Base-by-base conservation (phyloP, 2,888 invertebrate genomes). In the Pediacus dermestoides region DNA sequence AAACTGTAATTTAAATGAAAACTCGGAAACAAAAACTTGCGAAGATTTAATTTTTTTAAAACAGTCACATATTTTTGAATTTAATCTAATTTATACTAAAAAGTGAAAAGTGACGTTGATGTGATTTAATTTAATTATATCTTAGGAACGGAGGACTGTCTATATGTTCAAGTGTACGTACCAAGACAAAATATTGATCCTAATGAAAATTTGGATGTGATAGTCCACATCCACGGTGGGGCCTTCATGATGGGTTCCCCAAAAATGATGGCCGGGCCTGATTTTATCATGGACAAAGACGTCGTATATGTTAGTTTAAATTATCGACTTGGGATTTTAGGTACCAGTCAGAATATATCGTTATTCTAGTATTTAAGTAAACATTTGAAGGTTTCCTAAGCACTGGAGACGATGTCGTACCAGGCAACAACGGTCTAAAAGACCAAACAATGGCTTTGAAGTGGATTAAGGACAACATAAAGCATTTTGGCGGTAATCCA, bases 91-190 rank as follows among this genome's bases (percentile, higher is more conserved):
- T 18, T 8, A 18, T 18, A 18, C 18, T 18, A 18, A 18, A 18
- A 18, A 6, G 6, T 18, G 4, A 18, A 18, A 6, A 18, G 6
- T 8, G 18, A 4, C 8, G 6, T 18, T 6, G 8, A 18, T 18
- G 18, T 18, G 4, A 4, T 18, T 8, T 18, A 18, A 18, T 18
- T 18, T 18, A 18, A 8, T 18, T 18, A 6, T 18, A 4, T 30
- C 14, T 22, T 39, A 65, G 83, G 82, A n/a, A 70, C 69, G 42
- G 84, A 84, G 64, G 80, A 84, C 64, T 84, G 84, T 44, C 66
- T 84, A 0, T 82, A 74, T 50, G 44, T 81, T 1, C 82, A 80
- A 60, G 73, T 84, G 0, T 75, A 75, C 53, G 76, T 78, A 0
- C 80, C 83, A 0, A 12, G 60, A 63, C n/a, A 67, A 64, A 64